These are phyloP conservation scores for Brachycybe producta DNA, from an alignment of 2,888 invertebrate genomes.

Conservation along the genomic window DNA sequence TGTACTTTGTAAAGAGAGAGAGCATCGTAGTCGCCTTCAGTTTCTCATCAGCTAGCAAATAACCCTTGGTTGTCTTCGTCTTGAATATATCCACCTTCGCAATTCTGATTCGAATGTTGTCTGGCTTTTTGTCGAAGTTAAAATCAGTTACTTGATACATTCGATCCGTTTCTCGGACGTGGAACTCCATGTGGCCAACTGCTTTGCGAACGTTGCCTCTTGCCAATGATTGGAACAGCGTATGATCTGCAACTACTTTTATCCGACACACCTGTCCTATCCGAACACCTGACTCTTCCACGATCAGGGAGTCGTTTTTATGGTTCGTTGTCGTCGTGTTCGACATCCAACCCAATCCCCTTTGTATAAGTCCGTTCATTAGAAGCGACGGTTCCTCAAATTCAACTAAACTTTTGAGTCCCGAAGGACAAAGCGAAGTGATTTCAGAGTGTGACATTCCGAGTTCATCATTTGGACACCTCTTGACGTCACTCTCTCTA, in stretches of 20 bases:
- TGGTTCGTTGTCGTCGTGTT: too few relatives aligned
- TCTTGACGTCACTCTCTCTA: background rate
- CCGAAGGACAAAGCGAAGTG: too few relatives aligned
- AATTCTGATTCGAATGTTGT: slow-evolving; percentile 28
- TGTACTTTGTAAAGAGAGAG: background rate
- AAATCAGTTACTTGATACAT: slow-evolving; percentile 30
- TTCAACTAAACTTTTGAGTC: too few relatives aligned
- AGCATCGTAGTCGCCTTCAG: background rate
- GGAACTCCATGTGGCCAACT: slow-evolving; percentile 25
- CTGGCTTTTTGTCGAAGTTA: slow-evolving; percentile 28
- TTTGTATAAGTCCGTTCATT: too few relatives aligned
- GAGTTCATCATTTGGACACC: too few relatives aligned
- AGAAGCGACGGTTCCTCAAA: too few relatives aligned
- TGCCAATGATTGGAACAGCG: slow-evolving; percentile 24
- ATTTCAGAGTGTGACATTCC: too few relatives aligned
- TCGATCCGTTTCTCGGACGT: slow-evolving; percentile 27
- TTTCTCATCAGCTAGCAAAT: background rate
- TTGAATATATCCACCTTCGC: background rate
- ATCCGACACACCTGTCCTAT: slow-evolving; percentile 20
- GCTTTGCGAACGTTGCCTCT: slow-evolving; percentile 2
- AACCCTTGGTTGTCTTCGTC: background rate
- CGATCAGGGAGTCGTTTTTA: too few relatives aligned
- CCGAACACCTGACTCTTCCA: background rate
- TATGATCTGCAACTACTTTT: slow-evolving; percentile 29
- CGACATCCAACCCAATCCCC: too few relatives aligned